Evolutionary conservation across 2,113 vertebrate genomes (phyloP).

Genomic region (Salminus brasiliensis): DNA sequence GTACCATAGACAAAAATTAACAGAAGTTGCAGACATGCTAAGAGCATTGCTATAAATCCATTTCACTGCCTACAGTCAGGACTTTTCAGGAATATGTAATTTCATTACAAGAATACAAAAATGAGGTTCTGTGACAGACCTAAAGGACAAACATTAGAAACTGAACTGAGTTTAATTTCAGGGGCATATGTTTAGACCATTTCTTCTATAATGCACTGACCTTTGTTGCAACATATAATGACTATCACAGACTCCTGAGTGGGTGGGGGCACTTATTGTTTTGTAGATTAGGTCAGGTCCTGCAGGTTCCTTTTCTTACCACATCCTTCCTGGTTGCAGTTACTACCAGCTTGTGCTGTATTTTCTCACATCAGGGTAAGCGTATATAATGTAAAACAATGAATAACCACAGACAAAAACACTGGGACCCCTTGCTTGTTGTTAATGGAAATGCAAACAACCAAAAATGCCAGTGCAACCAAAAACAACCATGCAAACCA

Average conservation of each 20-base stretch:
- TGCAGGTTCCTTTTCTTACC: slow-evolving; percentile 7
- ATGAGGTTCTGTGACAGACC: not conserved
- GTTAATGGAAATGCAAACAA: too few relatives aligned
- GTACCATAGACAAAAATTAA: not conserved
- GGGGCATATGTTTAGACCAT: not conserved
- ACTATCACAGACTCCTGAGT: slow-evolving; percentile 6
- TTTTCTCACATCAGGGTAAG: not conserved
- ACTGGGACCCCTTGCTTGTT: not conserved
- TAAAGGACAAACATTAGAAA: not conserved
- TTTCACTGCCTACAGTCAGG: not conserved
- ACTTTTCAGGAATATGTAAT: not conserved
- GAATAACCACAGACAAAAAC: not conserved
- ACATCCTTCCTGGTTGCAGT: slow-evolving; percentile 50
- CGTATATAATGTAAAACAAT: not conserved
- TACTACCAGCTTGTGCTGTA: not conserved
- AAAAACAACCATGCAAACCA: not conserved
- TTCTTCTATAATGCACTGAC: not conserved
- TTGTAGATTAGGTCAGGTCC: slow-evolving; percentile 11
- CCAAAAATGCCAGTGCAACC: not conserved
- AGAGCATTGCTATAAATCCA: not conserved
- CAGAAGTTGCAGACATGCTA: slow-evolving; percentile 13
- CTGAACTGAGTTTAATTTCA: not conserved
- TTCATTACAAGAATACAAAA: not conserved
- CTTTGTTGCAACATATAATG: not conserved
- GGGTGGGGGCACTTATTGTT: slow-evolving; percentile 33